phyloP scores from a whole-genome alignment of 2,113 vertebrate genomes.

The Cacatua alba region DNA sequence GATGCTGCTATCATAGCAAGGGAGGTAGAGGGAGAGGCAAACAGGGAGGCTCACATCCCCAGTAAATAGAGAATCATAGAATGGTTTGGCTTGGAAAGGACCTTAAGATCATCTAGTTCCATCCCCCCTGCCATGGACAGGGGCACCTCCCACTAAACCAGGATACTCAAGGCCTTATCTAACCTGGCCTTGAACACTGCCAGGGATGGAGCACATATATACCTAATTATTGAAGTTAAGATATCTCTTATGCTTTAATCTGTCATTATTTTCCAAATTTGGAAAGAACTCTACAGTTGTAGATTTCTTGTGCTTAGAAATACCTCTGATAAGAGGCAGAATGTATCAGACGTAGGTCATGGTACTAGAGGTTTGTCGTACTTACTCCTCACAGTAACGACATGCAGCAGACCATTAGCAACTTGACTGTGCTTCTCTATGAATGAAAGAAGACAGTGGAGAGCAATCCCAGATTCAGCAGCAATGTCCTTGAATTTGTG shows the following conservation, averaged over 20 bases:
- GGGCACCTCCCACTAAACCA: background rate
- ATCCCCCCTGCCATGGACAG: background rate
- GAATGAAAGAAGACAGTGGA: background rate
- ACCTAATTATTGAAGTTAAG: background rate
- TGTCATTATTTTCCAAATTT: background rate
- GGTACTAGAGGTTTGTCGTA: background rate
- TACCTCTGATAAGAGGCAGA: background rate
- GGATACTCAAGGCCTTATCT: background rate
- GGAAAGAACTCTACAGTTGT: background rate
- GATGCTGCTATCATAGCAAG: background rate
- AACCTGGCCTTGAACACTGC: background rate
- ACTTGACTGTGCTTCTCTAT: background rate
- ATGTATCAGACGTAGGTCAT: background rate
- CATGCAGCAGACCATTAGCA: background rate
- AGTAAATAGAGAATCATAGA: background rate
- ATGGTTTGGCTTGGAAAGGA: background rate
- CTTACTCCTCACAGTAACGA: background rate
- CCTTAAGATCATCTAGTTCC: background rate
- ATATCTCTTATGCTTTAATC: background rate
- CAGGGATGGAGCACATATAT: background rate
- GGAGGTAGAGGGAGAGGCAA: background rate
- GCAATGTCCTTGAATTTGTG: background rate
- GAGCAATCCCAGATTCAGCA: background rate
- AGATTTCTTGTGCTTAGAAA: background rate
- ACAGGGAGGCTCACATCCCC: background rate